These are phyloP conservation scores for Melanargia galathea DNA, from an alignment of 2,888 invertebrate genomes.

Conservation along the genomic window DNA sequence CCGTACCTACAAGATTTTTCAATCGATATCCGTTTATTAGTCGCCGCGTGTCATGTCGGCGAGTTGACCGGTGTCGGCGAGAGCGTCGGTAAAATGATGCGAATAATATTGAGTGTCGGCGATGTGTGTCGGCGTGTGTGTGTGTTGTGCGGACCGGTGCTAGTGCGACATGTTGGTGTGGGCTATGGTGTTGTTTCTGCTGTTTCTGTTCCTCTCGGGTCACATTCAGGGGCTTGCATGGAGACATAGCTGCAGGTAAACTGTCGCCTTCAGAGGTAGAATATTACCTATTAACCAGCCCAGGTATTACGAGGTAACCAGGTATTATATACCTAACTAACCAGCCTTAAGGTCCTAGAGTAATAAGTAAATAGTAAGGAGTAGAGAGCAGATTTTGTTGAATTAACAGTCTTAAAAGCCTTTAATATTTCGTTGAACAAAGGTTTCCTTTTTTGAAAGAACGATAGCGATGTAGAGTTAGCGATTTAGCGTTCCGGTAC, in stretches of 20 bases:
- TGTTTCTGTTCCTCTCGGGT: slow-evolving; percentile 34
- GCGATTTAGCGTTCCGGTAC: no score
- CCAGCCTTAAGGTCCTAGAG: no score
- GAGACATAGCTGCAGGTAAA: slow-evolving; percentile 39
- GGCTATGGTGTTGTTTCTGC: slow-evolving; percentile 35
- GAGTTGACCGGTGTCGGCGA: slow-evolving; percentile 33
- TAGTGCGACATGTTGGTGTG: slow-evolving; percentile 33
- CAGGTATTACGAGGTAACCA: no score
- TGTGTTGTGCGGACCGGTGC: slow-evolving; percentile 18
- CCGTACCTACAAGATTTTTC: slow-evolving; percentile 21
- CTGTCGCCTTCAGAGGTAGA: not conserved
- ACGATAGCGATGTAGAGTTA: no score
- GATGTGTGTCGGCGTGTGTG: slow-evolving; percentile 27
- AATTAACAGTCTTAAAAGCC: no score
- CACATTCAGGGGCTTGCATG: slow-evolving; percentile 39
- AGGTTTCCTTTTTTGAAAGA: no score
- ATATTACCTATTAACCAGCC: no score
- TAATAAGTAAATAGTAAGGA: no score
- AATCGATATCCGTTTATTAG: slow-evolving; percentile 24
- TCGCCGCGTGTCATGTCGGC: slow-evolving; percentile 25
- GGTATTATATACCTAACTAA: no score
- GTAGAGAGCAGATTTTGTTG: no score
- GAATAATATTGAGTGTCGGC: slow-evolving; percentile 24
- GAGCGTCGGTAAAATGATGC: slow-evolving; percentile 38
- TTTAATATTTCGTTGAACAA: no score